Evolutionary conservation across 2,888 invertebrate species (phyloP), one percentile per base, ranked within the genome.

Genomic region (Lycocerus yunnanus): DNA sequence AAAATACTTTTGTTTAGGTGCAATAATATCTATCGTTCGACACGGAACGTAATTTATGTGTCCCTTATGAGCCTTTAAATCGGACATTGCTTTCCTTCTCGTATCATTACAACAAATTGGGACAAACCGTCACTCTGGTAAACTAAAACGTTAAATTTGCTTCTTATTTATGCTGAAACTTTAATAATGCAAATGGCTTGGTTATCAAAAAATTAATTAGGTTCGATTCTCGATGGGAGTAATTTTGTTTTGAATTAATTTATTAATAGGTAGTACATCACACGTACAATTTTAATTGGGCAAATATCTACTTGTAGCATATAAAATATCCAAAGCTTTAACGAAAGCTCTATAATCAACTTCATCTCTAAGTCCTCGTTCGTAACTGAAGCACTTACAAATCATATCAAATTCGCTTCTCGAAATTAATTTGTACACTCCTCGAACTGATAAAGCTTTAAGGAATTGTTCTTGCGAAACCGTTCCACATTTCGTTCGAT

Each of bases 331-430:
- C 73, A 94, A 84, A 8, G 93, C 92, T 79, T 90, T 91, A 80
- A 92, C 88, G 81, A 94, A 91, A 11, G 90, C 91, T 76, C 92
- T 89, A 87, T 94, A 95, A 86, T 94, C 91, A 24, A 94, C 90
- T 88, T 93, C 90, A 76, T 90, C 85, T 65, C 88, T 85, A 76
- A 88, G 82, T 21, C 92, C 93, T 77, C 92, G 89, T 81, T 90
- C 90, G 80, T 91, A 90, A 63, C 92, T 90, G 86, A 94, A 95
- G 86, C 94, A 93, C 86, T 93, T 93, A 87, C 91, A 91, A 74
- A 94, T 81, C n/a, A 91, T 87, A 73, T 93, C 91, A 15, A 94
- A 88, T 86, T 95, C 94, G 24, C 90, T 89, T 74, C 89, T 89
- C 67, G 92, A 92, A 70, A 94, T 87, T 81, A 91, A 85, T 82